These are phyloP conservation scores for Platanista minor DNA, from an alignment of 2,113 vertebrate species.

Conservation along the genomic window DNA sequence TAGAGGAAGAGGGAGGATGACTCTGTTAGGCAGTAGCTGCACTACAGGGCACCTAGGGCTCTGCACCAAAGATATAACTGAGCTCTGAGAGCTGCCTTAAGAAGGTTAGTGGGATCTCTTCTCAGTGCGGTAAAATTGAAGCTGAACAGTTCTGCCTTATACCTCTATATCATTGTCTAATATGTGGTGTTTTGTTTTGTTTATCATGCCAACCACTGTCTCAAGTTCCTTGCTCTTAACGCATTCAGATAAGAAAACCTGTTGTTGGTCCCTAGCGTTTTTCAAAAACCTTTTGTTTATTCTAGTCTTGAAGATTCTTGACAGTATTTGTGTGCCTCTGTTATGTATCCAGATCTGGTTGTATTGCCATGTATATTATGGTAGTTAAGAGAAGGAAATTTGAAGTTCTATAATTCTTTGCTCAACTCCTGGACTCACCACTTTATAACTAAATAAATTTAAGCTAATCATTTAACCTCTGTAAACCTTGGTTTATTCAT, in stretches of 20 bases:
- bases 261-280: neutral
- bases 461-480: neutral
- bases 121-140: neutral
- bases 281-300: neutral
- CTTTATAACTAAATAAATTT: neutral
- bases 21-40: neutral
- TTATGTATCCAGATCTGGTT: neutral
- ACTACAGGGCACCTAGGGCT: neutral
- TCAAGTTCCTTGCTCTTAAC: neutral
- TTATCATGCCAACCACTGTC: neutral
- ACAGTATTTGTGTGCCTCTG: neutral
- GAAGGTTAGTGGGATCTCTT: neutral
- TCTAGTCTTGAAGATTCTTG: neutral
- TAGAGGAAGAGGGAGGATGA: neutral
- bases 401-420: neutral
- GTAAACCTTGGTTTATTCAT: neutral
- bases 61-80: neutral
- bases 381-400: neutral
- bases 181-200: neutral
- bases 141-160: neutral
- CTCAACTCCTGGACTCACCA: neutral
- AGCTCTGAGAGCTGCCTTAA: neutral
- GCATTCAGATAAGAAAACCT: neutral
- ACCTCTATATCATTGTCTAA: neutral
- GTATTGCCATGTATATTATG: too few species aligned